Base-by-base conservation (phyloP, 1,140 invertebrate species). In the Leucophenga varia region DNA sequence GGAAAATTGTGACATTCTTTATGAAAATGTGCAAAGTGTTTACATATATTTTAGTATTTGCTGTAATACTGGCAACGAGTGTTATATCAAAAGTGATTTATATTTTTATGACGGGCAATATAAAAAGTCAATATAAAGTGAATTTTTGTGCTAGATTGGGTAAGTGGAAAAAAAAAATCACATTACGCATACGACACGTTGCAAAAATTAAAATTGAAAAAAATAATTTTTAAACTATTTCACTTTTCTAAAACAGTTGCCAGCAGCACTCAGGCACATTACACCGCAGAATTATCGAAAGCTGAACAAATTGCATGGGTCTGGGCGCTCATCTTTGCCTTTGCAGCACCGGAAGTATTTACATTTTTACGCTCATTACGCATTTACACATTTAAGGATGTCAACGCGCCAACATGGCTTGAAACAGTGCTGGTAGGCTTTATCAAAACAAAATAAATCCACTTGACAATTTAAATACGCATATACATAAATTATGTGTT, bases 71-170 rank as follows among this genome's bases (percentile, higher is more conserved):
- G 38, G 82, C 75, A 8, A 85, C 84, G 31, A 89, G 88, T 14
- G 88, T 93, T 43, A 77, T 91, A 47, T 85, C 91, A 47, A 94
- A 94, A 78, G 85, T 87, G 48, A 84, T 86, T 30, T 81, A 91
- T 51, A 80, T 94, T n/a, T 89, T 94, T 58, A 94, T 95, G 91
- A 91, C 89, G 2, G 92, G 90, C 35, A 90, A 93, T 64, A 78
- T 93, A 2, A 83, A 81, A 60, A 79, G 83, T 48, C 82, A 86
- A 61, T 82, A 83, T 61, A 80, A 79, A 25, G 79, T 90, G 51
- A 76, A 80, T 13, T 89, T 87, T 77, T 94, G 91, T 79, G 91
- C 89, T 77, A 86, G 59, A 32, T 39, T 57, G 18, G 54, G 72
- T 75, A 55, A 61, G 64, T 72, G 10, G 36, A 14, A 40, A 44